phyloP scores from a whole-genome alignment of 1,140 invertebrate species.

The Brachionus paranguensis region DNA sequence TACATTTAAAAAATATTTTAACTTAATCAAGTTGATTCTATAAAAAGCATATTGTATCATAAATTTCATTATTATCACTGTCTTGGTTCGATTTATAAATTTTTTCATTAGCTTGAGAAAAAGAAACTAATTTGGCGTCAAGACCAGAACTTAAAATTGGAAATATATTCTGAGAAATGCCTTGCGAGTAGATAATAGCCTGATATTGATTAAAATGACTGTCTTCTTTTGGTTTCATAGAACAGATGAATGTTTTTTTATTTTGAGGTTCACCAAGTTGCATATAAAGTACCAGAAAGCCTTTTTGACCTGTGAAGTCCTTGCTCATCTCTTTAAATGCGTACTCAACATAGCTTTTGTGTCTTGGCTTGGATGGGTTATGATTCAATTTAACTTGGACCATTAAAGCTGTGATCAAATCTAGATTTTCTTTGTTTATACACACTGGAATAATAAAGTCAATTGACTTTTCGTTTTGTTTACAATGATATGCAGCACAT shows the following conservation, averaged over 20 bases:
- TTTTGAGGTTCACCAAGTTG: not conserved
- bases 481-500: conserved; percentile 16
- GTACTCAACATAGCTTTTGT: not conserved
- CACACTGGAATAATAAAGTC: not conserved
- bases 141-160: not conserved
- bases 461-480: not conserved
- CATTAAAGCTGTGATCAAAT: conserved; percentile 1
- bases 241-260: not conserved
- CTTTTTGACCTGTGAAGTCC: not conserved
- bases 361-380: not conserved
- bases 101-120: not conserved
- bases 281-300: not conserved
- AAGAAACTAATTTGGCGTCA: not conserved
- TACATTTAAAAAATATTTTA: not conserved
- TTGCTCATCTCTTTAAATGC: not conserved
- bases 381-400: not conserved
- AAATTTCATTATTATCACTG: not conserved
- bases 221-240: not conserved
- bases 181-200: not conserved
- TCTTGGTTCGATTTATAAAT: not conserved
- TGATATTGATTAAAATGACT: not conserved
- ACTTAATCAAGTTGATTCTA: not conserved
- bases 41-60: not conserved
- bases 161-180: not conserved
- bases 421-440: not conserved